Evolutionary conservation across 2,797 vertebrate species (phyloP).

Genomic region (Anomalospiza imberbis): DNA sequence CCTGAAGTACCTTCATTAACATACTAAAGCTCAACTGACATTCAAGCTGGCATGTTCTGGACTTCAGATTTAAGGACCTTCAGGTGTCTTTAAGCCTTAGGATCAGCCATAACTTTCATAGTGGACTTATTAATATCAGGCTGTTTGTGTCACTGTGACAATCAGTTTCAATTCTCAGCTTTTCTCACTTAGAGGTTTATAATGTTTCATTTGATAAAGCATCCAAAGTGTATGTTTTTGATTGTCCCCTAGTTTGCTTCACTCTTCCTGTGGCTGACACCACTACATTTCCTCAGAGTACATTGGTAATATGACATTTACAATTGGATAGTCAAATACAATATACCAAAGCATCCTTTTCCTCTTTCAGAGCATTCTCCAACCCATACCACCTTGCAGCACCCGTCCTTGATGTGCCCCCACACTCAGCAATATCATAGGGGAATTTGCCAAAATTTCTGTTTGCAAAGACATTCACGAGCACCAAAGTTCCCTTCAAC

Average conservation of each 20-base stretch:
- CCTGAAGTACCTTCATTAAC: neutral
- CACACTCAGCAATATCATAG: rapidly evolving
- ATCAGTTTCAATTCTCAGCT: neutral
- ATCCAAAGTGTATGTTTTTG: neutral
- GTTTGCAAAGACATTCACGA: neutral
- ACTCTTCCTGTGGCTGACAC: neutral
- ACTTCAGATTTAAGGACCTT: neutral
- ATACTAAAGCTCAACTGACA: neutral
- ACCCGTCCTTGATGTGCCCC: neutral
- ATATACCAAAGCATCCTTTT: neutral
- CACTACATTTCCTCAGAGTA: neutral
- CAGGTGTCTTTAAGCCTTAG: neutral
- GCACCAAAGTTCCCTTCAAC: neutral
- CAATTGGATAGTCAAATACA: neutral
- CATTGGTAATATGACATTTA: neutral
- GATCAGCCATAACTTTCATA: neutral
- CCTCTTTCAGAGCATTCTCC: neutral
- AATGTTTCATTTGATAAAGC: neutral
- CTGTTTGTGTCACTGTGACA: neutral
- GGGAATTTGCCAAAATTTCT: neutral
- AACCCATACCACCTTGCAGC: neutral
- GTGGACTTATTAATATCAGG: neutral
- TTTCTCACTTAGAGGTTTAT: neutral
- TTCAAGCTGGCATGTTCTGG: neutral
- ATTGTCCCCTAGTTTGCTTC: neutral